Conservation (phyloP, 53 echinoderm and acorn worm species). For the Pentamera pediparva region DNA sequence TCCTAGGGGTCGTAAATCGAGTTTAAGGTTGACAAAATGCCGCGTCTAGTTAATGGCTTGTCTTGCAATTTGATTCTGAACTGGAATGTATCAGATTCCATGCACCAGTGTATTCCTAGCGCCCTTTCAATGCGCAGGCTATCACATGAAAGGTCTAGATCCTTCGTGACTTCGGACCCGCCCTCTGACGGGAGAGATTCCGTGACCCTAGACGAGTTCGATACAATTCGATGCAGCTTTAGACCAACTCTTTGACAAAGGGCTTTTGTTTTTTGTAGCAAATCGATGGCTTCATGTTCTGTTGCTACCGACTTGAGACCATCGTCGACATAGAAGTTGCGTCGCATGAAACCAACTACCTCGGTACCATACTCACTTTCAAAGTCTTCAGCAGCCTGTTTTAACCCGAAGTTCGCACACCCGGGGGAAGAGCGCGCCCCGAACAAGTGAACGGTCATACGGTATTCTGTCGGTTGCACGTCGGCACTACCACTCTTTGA, state of each 20-base stretch:
- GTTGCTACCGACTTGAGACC: constrained; percentile 50
- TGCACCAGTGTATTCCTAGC: constrained; percentile 54
- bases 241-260: constrained; percentile 52
- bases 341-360: constrained; percentile 41
- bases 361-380: constrained; percentile 39
- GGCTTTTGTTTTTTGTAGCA: constrained; percentile 39
- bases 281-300: constrained; percentile 26
- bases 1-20: constrained; percentile 63
- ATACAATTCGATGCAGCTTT: constrained; percentile 50
- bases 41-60: constrained; percentile 55
- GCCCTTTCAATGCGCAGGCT: constrained; percentile 37
- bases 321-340: constrained; percentile 61
- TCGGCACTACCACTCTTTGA: constrained; percentile 46
- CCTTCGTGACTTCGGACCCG: constrained; percentile 28
- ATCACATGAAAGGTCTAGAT: constrained; percentile 39
- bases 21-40: constrained; percentile 54
- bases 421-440: constrained; percentile 58
- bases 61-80: constrained; percentile 59
- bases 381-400: constrained; percentile 42
- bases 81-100: constrained; percentile 58
- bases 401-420: constrained; percentile 50
- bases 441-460: constrained; percentile 67
- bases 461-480: constrained; percentile 15
- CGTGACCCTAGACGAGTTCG: constrained; percentile 49
- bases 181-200: constrained; percentile 34